Percentiles rank a stretch among this genome's conserved stretches.
phyloP scores from a whole-genome alignment of 2,797 vertebrate species.

The Emys orbicularis region DNA sequence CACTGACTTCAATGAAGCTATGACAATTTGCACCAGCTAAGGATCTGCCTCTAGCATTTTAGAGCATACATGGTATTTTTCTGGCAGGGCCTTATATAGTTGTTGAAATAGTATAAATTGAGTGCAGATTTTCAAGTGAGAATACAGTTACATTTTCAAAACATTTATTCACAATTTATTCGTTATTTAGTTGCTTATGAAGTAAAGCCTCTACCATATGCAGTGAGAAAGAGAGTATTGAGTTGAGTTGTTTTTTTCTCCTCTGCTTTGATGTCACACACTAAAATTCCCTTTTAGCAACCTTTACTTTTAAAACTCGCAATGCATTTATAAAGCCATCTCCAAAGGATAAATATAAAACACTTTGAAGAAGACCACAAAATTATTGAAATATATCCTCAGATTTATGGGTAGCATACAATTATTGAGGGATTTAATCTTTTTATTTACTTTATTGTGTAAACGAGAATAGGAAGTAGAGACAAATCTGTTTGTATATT shows the following conservation, averaged over 20 bases:
- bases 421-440: background rate
- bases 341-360: slow-evolving; percentile 18
- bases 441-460: slow-evolving; percentile 38
- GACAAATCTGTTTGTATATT: slow-evolving; percentile 3
- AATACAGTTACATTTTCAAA: background rate
- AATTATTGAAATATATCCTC: background rate
- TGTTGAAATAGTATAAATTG: background rate
- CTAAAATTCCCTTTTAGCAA: background rate
- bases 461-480: slow-evolving; percentile 18
- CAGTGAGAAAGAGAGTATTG: background rate
- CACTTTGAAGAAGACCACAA: slow-evolving; percentile 1
- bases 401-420: background rate
- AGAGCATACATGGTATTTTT: background rate
- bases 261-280: background rate
- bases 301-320: background rate
- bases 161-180: background rate
- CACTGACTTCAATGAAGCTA: background rate
- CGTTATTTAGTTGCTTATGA: background rate
- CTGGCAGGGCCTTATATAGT: background rate
- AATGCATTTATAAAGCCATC: background rate
- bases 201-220: background rate
- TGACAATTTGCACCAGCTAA: background rate
- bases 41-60: background rate
- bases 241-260: background rate
- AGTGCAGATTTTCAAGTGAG: background rate